A percentile compares a stretch with the other conserved stretches of the same genome.
Conservation (phyloP, 2,888 invertebrate species). For the Bembecia ichneumoniformis region DNA sequence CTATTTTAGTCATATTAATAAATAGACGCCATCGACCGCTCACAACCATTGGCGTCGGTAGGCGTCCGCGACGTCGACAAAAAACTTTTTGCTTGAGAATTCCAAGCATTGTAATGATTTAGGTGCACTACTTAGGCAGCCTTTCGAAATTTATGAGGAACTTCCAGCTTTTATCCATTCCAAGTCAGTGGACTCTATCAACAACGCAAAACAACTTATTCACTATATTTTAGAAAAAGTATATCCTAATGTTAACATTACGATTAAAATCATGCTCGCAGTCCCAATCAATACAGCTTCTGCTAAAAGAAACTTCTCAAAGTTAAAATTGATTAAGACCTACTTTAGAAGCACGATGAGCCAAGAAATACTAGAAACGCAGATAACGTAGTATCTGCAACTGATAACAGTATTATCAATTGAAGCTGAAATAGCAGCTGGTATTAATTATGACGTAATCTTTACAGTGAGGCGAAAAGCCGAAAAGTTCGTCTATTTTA, state of each 20-base stretch:
- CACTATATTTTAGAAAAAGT: neutral
- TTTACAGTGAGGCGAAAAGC: neutral
- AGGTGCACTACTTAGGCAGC: neutral
- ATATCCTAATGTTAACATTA: slow-evolving; percentile 1
- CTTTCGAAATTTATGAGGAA: neutral
- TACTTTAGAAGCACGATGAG: neutral
- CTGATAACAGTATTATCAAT: neutral
- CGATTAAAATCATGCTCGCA: slow-evolving; percentile 7
- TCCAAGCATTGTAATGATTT: neutral
- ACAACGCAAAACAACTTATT: neutral
- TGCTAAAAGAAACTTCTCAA: neutral
- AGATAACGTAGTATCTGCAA: too few species aligned
- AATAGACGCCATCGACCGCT: too few species aligned
- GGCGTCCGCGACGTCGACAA: neutral
- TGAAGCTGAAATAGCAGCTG: neutral
- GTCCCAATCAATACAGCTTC: slow-evolving; percentile 6
- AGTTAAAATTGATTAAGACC: neutral
- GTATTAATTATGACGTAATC: neutral
- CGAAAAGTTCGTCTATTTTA: neutral
- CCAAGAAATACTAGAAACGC: neutral
- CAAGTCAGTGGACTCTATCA: neutral
- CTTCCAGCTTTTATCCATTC: too few species aligned
- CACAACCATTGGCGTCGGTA: neutral
- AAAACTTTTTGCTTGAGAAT: neutral
- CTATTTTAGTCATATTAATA: neutral